A percentile compares a stretch with the other conserved stretches of the same genome.
phyloP scores from a whole-genome alignment of 1,140 invertebrate species.

The Drosophila punjabiensis region DNA sequence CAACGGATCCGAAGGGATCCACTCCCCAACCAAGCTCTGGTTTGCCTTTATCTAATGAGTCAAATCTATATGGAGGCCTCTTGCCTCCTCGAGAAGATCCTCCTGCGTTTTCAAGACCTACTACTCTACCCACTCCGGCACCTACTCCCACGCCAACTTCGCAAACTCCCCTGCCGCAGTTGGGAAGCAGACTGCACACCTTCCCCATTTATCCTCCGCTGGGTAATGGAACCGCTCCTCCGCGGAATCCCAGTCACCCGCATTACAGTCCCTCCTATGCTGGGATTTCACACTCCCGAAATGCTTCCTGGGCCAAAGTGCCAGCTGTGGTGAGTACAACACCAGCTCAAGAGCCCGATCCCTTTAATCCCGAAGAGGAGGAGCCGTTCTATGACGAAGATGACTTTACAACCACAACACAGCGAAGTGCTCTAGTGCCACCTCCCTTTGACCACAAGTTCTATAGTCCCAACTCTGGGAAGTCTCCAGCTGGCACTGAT shows the following conservation, averaged over 20 bases:
- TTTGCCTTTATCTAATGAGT: conserved; percentile 35
- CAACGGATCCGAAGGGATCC: not conserved
- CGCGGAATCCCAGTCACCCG: conserved; percentile 38
- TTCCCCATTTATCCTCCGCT: conserved; percentile 59
- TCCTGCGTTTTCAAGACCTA: not conserved
- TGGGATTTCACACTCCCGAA: conserved; percentile 72
- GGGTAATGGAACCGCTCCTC: conserved; percentile 25
- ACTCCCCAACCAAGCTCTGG: not conserved
- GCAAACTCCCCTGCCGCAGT: conserved; percentile 17
- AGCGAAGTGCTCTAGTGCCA: conserved; percentile 11
- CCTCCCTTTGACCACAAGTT: conserved; percentile 66
- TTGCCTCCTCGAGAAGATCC: conserved; percentile 34
- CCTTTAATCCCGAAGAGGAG: conserved; percentile 33
- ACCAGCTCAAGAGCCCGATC: conserved; percentile 11
- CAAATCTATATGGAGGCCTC: conserved; percentile 62
- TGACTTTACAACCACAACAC: conserved; percentile 38
- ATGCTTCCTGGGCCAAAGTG: conserved; percentile 63
- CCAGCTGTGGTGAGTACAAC: conserved; percentile 36
- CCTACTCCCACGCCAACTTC: not conserved
- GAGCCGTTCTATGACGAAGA: conserved; percentile 41
- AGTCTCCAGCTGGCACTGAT: conserved; percentile 1
- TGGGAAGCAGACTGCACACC: conserved; percentile 43
- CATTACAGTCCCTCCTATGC: conserved; percentile 80
- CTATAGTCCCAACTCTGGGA: conserved; percentile 44
- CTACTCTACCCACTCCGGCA: not conserved